Percentiles rank a stretch among this genome's conserved stretches.
Conservation (phyloP, 2,797 vertebrate genomes). For the Bryconaethiops microstoma region DNA sequence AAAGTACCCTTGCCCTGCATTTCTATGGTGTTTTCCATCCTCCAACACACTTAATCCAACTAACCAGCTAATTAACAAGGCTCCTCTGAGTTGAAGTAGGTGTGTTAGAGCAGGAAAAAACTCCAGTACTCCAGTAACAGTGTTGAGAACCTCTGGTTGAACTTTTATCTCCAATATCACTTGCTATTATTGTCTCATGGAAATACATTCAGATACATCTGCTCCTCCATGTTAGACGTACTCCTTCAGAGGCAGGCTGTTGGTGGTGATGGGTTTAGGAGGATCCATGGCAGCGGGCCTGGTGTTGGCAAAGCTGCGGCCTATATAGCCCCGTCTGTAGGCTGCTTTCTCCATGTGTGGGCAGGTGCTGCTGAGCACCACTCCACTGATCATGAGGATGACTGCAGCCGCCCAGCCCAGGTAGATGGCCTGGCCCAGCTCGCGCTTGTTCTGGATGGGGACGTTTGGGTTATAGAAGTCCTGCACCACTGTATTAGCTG, state of each 20-base stretch:
- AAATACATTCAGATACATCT: not conserved
- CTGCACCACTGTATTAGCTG: constrained; percentile 79
- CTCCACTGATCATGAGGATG: constrained; percentile 81
- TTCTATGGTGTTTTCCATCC: not conserved
- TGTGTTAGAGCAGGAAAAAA: not conserved
- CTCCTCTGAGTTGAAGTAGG: not conserved
- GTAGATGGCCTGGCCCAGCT: constrained; percentile 84
- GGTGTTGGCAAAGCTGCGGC: constrained; percentile 76
- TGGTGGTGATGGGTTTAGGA: constrained; percentile 74
- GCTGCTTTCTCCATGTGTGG: constrained; percentile 73
- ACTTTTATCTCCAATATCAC: not conserved
- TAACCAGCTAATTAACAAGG: not conserved
- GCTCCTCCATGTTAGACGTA: constrained; percentile 71
- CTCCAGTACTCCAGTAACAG: not conserved
- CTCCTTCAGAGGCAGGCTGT: constrained; percentile 76
- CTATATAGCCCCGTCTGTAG: constrained; percentile 75
- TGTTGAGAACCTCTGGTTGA: not conserved
- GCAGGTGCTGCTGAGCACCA: constrained; percentile 81
- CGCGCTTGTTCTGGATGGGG: constrained; percentile 77
- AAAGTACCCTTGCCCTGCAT: not conserved
- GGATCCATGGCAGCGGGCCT: constrained; percentile 65
- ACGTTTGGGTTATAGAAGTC: constrained; percentile 84
- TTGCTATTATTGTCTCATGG: not conserved
- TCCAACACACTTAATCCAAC: constrained; percentile 2
- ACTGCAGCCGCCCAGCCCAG: constrained; percentile 80